Conservation (phyloP, 1,140 invertebrate genomes). For the Pantala flavescens region DNA sequence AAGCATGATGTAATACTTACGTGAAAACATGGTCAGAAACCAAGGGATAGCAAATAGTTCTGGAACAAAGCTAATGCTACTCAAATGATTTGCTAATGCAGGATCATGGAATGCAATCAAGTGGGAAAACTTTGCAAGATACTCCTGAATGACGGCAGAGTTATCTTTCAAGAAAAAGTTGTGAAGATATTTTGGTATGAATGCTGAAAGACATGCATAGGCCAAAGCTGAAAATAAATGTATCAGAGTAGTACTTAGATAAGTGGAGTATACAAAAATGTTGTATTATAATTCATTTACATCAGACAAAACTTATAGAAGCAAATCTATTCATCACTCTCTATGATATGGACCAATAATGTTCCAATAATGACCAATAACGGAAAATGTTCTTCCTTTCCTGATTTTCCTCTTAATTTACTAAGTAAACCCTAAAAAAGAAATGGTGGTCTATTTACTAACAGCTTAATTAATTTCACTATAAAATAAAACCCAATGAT, state of each 20-base stretch:
- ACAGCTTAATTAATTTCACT: too few relatives aligned
- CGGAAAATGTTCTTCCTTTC: too few relatives aligned
- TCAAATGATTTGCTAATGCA: conserved; percentile 79
- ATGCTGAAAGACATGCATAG: conserved; percentile 84
- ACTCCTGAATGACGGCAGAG: conserved; percentile 92
- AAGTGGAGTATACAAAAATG: too few relatives aligned
- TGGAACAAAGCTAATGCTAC: conserved; percentile 89
- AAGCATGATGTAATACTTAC: conserved; percentile 50
- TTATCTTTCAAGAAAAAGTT: conserved; percentile 99
- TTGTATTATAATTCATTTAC: too few relatives aligned
- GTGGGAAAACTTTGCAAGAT: conserved; percentile 93
- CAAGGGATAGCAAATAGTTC: conserved; percentile 99
- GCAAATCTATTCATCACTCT: too few relatives aligned
- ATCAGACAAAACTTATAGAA: not conserved
- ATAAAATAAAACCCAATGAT: too few relatives aligned
- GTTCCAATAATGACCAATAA: too few relatives aligned
- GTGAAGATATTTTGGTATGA: conserved; percentile 93
- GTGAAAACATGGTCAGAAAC: conserved; percentile 99
- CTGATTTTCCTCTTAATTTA: too few relatives aligned
- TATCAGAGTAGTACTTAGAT: conserved; percentile 6
- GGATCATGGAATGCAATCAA: conserved; percentile 94
- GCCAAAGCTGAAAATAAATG: conserved; percentile 63
- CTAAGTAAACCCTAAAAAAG: too few relatives aligned
- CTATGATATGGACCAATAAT: too few relatives aligned
- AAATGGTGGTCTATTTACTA: too few relatives aligned